Evolutionary conservation across 1,140 invertebrate genomes (phyloP).

Genomic region (Ceratitis capitata): DNA sequence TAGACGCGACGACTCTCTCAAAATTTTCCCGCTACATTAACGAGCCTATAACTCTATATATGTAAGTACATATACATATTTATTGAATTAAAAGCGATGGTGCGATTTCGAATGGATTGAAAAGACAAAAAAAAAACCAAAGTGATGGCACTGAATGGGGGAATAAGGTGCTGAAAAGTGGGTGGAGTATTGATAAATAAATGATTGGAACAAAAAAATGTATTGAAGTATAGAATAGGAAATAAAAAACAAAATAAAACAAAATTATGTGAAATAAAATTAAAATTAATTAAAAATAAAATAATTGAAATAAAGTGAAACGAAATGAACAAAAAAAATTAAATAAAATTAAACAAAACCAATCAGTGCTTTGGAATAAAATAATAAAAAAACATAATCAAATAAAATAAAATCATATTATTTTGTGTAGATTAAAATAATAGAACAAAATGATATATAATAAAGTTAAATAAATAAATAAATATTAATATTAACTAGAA

Average conservation of each 20-base stretch:
- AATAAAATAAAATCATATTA: not conserved
- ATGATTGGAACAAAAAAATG: too few species aligned
- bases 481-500: not conserved
- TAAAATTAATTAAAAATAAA: not conserved
- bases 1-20: too few species aligned
- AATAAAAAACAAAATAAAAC: not conserved
- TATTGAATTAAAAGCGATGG: slow-evolving; percentile 16
- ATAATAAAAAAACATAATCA: not conserved
- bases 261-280: not conserved
- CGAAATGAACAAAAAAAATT: not conserved
- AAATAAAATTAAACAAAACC: not conserved
- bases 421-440: not conserved
- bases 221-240: not conserved
- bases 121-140: not conserved
- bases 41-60: too few species aligned
- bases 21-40: not conserved
- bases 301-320: not conserved
- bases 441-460: not conserved
- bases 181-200: not conserved
- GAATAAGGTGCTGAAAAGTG: not conserved
- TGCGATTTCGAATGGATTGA: slow-evolving; percentile 7
- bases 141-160: not conserved
- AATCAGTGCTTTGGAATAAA: not conserved
- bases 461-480: not conserved
- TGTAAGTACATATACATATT: not conserved